Evolutionary conservation across 2,113 vertebrate genomes (phyloP), one percentile per base, ranked within the genome.

Genomic region (Spea multiplicata): DNA sequence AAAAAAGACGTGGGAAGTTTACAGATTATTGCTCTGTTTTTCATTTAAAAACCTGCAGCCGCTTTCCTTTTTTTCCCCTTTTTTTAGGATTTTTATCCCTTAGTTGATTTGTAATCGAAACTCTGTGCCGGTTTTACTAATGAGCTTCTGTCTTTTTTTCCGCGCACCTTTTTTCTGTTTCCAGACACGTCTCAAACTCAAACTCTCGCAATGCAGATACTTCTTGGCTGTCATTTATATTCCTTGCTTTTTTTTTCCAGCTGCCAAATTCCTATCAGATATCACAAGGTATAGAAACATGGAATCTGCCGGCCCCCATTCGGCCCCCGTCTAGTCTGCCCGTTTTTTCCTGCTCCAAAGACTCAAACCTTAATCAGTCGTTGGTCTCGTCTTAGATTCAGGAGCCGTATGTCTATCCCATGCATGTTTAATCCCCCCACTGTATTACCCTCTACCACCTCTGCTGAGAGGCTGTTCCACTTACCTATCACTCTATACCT

Each of bases 131-230:
- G 44, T 30, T 13, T 67, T 75, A 52, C 55, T 67, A 55, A 75
- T 75, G 64, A 75, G 64, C 5, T 66, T 50, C 49, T n/a, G 17
- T 55, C 50, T 65, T 73, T 61, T 61, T 16, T 14, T 13, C 0
- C 55, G 4, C 47, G 8, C 16, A 9, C 50, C 74, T 30, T 67
- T 61, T 46, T 75, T 67, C 64, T 46, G 62, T 64, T 75, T 66
- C 64, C 66, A 67, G 74, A 75, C 74, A 67, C 64, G 74, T 67
- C 49, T 75, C 62, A 55, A 75, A 67, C 74, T 75, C 55, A 67
- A 66, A 10, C 62, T 46, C 74, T 67, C 17, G 62, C 62, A 75
- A 75, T 75, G 73, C 64, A 75, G 73, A 75, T 66, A 75, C 66
- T 75, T 66, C 52, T 67, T 67, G 45, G 53, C 62, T 52, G 64